These are phyloP conservation scores for Mandrillus leucophaeus DNA, from an alignment of 2,113 vertebrate species.

Conservation along the genomic window DNA sequence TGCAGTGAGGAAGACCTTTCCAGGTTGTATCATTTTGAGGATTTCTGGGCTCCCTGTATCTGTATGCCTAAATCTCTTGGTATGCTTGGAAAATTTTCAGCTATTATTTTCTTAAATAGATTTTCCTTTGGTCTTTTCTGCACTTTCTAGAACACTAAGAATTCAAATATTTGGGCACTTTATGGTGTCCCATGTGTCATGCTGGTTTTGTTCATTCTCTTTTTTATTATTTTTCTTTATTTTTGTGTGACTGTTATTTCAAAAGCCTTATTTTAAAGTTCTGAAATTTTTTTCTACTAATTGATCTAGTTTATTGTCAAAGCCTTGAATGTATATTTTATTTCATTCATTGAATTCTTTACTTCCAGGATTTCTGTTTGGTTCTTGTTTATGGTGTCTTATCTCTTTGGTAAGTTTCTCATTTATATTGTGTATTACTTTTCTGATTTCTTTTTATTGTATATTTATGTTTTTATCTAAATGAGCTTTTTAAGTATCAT, in stretches of 20 bases:
- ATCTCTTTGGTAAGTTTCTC: background rate
- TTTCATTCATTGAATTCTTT: background rate
- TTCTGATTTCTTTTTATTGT: background rate
- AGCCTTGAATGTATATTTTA: background rate
- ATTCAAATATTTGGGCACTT: background rate
- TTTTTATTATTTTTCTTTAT: background rate
- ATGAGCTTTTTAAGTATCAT: background rate
- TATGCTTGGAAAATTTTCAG: background rate
- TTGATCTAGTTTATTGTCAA: background rate
- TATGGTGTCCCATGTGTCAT: background rate
- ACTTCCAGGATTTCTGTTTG: background rate
- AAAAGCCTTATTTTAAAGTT: background rate
- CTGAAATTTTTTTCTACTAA: background rate
- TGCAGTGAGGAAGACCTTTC: background rate
- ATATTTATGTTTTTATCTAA: background rate
- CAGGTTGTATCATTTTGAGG: background rate
- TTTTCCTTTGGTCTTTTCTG: background rate
- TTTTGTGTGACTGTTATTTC: background rate
- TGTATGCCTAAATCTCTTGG: background rate
- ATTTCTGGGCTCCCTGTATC: background rate
- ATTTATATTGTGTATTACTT: background rate
- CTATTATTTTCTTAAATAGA: background rate
- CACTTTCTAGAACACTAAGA: background rate
- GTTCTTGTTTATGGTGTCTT: background rate
- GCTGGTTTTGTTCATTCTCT: background rate